Conservation (phyloP, 2,113 vertebrate genomes). For the Cephalophus harveyi region DNA sequence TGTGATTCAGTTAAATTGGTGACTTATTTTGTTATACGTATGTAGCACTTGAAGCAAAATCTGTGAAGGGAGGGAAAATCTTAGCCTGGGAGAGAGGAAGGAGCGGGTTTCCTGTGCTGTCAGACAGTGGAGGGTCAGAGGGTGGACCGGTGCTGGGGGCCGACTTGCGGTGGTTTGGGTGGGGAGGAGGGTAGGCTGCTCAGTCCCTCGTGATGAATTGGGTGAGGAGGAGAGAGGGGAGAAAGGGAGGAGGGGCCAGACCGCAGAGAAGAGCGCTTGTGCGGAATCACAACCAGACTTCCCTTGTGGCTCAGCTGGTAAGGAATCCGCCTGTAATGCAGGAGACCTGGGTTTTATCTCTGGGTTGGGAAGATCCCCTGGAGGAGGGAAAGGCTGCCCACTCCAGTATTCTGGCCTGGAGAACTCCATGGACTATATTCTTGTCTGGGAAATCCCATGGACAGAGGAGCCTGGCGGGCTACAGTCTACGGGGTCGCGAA, state of each 20-base stretch:
- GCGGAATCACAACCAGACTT: fast-evolving
- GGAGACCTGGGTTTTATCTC: neutral
- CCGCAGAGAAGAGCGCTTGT: fast-evolving
- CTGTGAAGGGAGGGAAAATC: neutral
- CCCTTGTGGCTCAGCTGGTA: neutral
- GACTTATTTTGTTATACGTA: neutral
- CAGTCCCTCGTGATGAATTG: fast-evolving
- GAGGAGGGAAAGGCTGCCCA: neutral
- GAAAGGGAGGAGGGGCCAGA: neutral
- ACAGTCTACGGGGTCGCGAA: neutral
- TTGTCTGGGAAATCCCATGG: neutral
- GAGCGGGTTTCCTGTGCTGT: neutral
- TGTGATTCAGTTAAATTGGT: neutral
- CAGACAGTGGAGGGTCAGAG: neutral
- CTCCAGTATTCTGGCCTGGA: no score
- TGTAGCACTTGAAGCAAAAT: neutral
- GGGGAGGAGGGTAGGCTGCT: no score
- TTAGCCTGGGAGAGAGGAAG: no score
- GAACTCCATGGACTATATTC: neutral
- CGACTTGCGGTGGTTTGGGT: fast-evolving
- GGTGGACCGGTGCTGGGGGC: fast-evolving
- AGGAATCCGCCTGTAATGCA: neutral
- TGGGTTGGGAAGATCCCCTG: neutral
- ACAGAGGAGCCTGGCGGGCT: neutral
- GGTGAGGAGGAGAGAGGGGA: no score